Evolutionary conservation across 2,113 vertebrate genomes (phyloP).

Genomic region (Mugil cephalus): DNA sequence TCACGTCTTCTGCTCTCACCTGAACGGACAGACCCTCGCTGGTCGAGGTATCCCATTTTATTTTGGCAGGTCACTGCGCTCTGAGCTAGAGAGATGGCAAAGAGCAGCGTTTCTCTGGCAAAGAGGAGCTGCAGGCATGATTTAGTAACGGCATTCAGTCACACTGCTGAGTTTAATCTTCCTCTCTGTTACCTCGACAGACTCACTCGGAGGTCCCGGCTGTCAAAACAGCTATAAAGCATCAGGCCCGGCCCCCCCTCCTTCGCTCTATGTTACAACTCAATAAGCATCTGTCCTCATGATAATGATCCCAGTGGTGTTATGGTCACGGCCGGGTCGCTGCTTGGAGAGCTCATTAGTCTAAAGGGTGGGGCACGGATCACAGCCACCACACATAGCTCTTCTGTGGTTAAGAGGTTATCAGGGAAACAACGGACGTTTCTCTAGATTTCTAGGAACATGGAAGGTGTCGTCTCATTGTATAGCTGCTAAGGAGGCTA

Average conservation of each 20-base stretch:
- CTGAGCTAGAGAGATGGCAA: no score
- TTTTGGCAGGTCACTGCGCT: constrained; percentile 31
- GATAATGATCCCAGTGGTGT: constrained; percentile 31
- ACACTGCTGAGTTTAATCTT: constrained; percentile 61
- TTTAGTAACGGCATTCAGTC: constrained; percentile 59
- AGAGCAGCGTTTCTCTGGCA: constrained; percentile 9
- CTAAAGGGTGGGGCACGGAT: constrained; percentile 12
- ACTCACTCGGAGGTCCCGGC: constrained; percentile 23
- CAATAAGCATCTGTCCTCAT: constrained; percentile 55
- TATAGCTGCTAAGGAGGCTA: no score
- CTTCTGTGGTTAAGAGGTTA: constrained; percentile 12
- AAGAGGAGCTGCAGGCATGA: constrained; percentile 51
- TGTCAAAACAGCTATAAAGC: constrained; percentile 54
- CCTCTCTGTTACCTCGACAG: constrained; percentile 41
- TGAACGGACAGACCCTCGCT: background rate
- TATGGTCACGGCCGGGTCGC: constrained; percentile 31
- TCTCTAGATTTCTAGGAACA: background rate
- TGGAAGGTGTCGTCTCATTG: background rate
- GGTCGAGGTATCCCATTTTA: constrained; percentile 26
- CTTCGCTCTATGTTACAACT: constrained; percentile 55
- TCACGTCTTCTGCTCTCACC: background rate
- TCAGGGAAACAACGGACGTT: background rate
- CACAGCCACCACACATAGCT: constrained; percentile 6
- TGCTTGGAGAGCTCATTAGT: constrained; percentile 36
- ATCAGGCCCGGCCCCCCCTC: constrained; percentile 8